Evolutionary conservation across 2,888 invertebrate genomes (phyloP), one percentile per base, ranked within the genome.

Genomic region (Cybosia mesomella): DNA sequence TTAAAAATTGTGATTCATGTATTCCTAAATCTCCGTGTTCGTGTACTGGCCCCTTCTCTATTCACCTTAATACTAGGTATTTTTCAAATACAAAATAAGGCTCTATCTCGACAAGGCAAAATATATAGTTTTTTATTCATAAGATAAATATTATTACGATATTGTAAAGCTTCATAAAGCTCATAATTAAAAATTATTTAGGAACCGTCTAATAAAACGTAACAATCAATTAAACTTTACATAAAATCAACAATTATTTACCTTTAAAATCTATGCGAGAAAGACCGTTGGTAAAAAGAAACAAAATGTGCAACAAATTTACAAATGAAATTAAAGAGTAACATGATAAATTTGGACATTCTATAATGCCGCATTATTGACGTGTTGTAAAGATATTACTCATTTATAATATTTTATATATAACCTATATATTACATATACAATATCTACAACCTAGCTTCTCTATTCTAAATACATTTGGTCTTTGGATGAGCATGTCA

Each of bases 401-500:
- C 64, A 83, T 84, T 85, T 62, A 84, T 82, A 79, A 68, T 74
- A 79, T 81, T 80, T 83, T 81, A 83, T 85, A 86, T 88, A 90
- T 87, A 83, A 87, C 85, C 87, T 89, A 89, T 90, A 89, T 85
- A 80, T 87, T 88, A 89, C 80, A 87, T 84, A 89, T 89, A 90
- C 83, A 88, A 88, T 89, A 88, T 86, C 92, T 93, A 94, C 85
- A 89, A 84, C 86, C 92, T 94, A 94, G 91, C 90, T 80, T 91
- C 79, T 87, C 87, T 93, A 93, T 86, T 87, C 92, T 94, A 93
- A 90, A 90, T 89, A 92, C 91, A 92, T 92, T 94, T 94, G 94
- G 94, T 95, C 94, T 95, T 94, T 94, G 93, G 94, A 92, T 94
- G 94, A 93, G 93, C 93, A 89, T 93, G 91, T 93, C 89, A 93